Evolutionary conservation across 2,888 invertebrate genomes (phyloP).

Genomic region (Mythimna ferrago): DNA sequence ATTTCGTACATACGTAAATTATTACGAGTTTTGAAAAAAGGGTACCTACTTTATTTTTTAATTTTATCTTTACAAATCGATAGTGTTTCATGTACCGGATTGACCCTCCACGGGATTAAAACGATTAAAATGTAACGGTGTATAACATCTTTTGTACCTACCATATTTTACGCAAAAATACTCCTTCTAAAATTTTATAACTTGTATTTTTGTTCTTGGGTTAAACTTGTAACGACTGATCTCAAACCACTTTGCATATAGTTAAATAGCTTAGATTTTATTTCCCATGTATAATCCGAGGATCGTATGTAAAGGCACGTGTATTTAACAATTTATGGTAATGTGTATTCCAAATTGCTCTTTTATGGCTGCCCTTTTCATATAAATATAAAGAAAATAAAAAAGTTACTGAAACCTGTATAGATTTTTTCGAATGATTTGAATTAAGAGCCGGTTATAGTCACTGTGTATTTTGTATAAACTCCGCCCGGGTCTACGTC

Average conservation of each 20-base stretch:
- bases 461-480: no score
- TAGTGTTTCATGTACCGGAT: no score
- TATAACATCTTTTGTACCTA: no score
- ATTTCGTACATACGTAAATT: no score
- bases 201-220: background rate
- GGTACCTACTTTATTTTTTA: no score
- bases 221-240: background rate
- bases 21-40: no score
- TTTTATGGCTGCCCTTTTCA: slow-evolving; percentile 39
- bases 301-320: slow-evolving; percentile 32
- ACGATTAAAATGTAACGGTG: no score
- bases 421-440: slow-evolving; percentile 30
- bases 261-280: slow-evolving; percentile 26
- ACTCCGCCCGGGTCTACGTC: no score
- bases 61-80: no score
- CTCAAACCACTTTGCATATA: slow-evolving; percentile 1
- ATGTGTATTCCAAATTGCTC: slow-evolving; percentile 43
- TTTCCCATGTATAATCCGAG: slow-evolving; percentile 30
- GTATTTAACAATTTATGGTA: slow-evolving; percentile 22
- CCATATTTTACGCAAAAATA: background rate
- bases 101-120: no score
- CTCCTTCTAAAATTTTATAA: background rate
- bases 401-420: slow-evolving; percentile 8
- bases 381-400: slow-evolving; percentile 19
- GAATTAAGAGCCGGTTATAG: background rate